Conservation (phyloP, 2,888 invertebrate genomes). For the Agrochola circellaris region DNA sequence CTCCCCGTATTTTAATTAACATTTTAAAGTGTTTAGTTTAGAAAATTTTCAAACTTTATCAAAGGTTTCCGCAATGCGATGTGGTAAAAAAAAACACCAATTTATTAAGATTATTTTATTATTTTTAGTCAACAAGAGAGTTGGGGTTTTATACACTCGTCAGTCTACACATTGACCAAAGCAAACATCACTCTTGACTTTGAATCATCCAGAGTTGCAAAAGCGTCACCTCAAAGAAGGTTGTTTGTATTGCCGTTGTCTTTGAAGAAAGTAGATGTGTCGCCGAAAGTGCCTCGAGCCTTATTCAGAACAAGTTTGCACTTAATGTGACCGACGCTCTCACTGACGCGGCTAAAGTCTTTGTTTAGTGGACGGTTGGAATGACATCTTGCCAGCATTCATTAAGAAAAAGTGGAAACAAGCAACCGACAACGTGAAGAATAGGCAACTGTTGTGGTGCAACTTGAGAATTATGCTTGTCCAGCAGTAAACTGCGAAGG, state of each 20-base stretch:
- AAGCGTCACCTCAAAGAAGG: slow-evolving; percentile 20
- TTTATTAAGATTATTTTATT: neutral
- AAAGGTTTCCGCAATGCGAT: neutral
- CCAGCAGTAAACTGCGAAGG: neutral
- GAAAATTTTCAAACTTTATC: slow-evolving; percentile 6
- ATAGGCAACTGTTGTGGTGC: neutral
- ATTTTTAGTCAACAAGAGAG: neutral
- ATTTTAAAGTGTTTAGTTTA: slow-evolving; percentile 5
- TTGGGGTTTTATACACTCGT: neutral
- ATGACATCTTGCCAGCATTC: neutral
- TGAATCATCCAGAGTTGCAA: slow-evolving; percentile 10
- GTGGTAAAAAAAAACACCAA: neutral
- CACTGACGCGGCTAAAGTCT: neutral
- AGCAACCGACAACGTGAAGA: neutral
- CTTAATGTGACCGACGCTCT: neutral
- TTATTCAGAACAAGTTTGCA: slow-evolving; percentile 4
- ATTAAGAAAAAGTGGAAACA: neutral
- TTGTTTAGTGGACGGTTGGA: neutral
- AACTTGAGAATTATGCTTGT: neutral
- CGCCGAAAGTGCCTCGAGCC: neutral
- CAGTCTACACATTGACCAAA: neutral
- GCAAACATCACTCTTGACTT: slow-evolving; percentile 5
- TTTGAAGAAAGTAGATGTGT: slow-evolving; percentile 29
- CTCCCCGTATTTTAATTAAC: slow-evolving; percentile 7
- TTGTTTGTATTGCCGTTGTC: slow-evolving; percentile 15